Percentiles rank a stretch among this genome's conserved stretches.
Conservation (phyloP, 2,113 vertebrate species). For the Scomber japonicus region DNA sequence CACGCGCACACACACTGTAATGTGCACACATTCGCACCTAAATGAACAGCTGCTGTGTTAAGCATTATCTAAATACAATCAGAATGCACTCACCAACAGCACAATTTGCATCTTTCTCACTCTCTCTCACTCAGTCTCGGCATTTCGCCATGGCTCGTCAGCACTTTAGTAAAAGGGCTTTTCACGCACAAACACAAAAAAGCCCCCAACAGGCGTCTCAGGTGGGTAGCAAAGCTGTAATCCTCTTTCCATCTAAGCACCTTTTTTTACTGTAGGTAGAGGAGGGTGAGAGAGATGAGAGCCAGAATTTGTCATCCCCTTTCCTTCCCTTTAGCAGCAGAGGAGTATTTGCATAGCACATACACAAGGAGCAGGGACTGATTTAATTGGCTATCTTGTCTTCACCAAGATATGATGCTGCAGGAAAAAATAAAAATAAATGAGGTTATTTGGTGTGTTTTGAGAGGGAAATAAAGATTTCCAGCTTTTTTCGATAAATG, state of each 20-base stretch:
- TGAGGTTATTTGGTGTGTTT: constrained; percentile 30
- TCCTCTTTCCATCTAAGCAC: constrained; percentile 81
- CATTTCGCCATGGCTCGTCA: constrained; percentile 75
- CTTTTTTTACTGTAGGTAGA: constrained; percentile 74
- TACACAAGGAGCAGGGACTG: constrained; percentile 52
- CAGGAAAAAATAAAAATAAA: background rate
- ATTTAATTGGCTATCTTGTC: constrained; percentile 75
- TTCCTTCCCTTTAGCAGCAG: constrained; percentile 45
- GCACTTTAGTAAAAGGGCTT: constrained; percentile 81
- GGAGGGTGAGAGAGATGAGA: constrained; percentile 27
- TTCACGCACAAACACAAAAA: constrained; percentile 81
- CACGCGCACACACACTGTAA: background rate
- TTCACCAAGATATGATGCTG: constrained; percentile 34
- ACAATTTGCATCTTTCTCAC: constrained; percentile 73
- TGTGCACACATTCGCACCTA: constrained; percentile 21
- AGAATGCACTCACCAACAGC: constrained; percentile 67
- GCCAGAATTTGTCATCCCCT: constrained; percentile 57
- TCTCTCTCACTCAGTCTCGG: constrained; percentile 72
- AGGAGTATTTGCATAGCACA: constrained; percentile 65
- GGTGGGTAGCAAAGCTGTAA: constrained; percentile 79
- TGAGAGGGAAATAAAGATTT: constrained; percentile 47
- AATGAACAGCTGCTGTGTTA: constrained; percentile 73
- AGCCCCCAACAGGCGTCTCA: constrained; percentile 79
- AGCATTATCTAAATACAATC: constrained; percentile 80
- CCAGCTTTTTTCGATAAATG: constrained; percentile 43